Percentiles rank a stretch among this genome's conserved stretches.
These are phyloP conservation scores for Neuroterus valhalla DNA, from an alignment of 1,140 invertebrate species.

Conservation along the genomic window DNA sequence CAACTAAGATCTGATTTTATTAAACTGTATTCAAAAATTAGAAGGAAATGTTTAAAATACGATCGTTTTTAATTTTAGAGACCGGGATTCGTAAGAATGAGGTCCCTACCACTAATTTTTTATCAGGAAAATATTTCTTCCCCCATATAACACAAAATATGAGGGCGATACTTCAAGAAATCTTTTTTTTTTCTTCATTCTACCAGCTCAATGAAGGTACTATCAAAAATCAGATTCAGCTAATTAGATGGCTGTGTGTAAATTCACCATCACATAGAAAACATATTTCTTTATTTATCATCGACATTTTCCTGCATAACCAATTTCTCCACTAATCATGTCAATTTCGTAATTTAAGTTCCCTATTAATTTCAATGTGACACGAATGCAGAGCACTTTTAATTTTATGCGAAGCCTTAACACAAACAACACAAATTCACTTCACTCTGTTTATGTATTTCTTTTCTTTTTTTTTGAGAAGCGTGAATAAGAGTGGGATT, in stretches of 20 bases:
- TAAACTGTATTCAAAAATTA: no score
- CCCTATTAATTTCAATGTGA: conserved; percentile 22
- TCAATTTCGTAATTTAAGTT: conserved; percentile 8
- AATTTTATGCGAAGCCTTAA: conserved; percentile 27
- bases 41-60: no score
- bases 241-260: conserved; percentile 22
- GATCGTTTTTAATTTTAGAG: no score
- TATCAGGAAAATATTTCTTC: no score
- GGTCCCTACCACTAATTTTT: no score
- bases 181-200: neutral
- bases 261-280: conserved; percentile 3
- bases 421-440: conserved; percentile 23
- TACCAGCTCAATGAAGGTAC: no score
- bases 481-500: conserved; percentile 7
- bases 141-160: no score
- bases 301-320: conserved; percentile 9
- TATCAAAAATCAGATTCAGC: neutral
- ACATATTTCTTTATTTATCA: conserved; percentile 4
- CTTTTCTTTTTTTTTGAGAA: neutral
- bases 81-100: no score
- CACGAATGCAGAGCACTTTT: conserved; percentile 28
- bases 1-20: no score
- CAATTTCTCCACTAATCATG: conserved; percentile 3
- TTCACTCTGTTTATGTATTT: neutral
- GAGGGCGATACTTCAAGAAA: no score